Percentiles rank a stretch among this genome's conserved stretches.
These are phyloP conservation scores for Shinisaurus crocodilurus DNA, from an alignment of 2,113 vertebrate species.

Conservation along the genomic window DNA sequence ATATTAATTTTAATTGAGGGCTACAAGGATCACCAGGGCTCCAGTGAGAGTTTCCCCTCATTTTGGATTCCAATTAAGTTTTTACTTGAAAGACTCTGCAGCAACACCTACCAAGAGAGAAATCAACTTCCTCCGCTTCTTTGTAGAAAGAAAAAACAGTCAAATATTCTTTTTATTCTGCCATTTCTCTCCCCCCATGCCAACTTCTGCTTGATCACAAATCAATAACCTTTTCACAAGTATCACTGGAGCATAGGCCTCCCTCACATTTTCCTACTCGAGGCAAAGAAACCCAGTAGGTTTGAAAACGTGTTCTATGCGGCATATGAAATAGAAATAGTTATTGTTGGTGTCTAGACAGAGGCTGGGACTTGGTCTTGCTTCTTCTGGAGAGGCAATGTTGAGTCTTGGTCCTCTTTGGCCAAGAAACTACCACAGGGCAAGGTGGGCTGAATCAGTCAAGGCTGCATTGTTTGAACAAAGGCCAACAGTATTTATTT, in stretches of 20 bases:
- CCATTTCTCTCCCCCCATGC: background rate
- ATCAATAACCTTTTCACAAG: conserved; percentile 57
- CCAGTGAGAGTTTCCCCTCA: conserved; percentile 81
- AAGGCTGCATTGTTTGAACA: no score
- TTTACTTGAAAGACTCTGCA: conserved; percentile 87
- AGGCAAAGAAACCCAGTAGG: background rate
- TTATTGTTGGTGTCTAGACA: background rate
- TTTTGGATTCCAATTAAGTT: conserved; percentile 84
- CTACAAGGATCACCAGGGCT: conserved; percentile 77
- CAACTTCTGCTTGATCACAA: conserved; percentile 66
- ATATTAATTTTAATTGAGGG: conserved; percentile 87
- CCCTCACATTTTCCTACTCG: background rate
- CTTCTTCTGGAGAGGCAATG: background rate
- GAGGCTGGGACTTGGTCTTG: background rate
- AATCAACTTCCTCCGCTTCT: conserved; percentile 69
- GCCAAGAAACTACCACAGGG: background rate
- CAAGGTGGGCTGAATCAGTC: no score
- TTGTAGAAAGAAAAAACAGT: conserved; percentile 24
- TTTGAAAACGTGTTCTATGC: background rate
- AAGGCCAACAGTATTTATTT: no score
- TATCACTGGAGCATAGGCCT: conserved; percentile 21
- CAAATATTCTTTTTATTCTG: conserved; percentile 72
- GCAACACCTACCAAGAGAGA: conserved; percentile 78
- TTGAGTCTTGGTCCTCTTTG: background rate
- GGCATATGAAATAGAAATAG: no score